These are phyloP conservation scores for Tolmerus cingulatus DNA, from an alignment of 2,888 invertebrate species.

Conservation along the genomic window DNA sequence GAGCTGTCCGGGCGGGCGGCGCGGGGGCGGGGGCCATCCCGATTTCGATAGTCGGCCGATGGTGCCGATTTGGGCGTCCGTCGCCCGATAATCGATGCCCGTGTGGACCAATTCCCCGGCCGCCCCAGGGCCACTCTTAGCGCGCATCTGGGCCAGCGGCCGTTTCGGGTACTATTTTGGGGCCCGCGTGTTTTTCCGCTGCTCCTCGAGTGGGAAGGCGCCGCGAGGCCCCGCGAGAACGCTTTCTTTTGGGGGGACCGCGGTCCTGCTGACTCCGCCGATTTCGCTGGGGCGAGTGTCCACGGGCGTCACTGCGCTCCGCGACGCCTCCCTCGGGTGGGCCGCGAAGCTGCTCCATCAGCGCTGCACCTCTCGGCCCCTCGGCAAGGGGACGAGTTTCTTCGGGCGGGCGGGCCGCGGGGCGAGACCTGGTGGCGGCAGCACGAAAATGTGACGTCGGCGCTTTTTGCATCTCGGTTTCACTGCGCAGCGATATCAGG, in stretches of 20 bases:
- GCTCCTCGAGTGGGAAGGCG: not conserved
- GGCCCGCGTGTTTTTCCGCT: not conserved
- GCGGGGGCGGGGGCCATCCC: not conserved
- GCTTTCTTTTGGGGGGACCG: not conserved
- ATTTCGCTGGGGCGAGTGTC: not conserved
- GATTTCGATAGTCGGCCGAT: not conserved
- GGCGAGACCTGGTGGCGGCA: not conserved
- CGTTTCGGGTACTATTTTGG: not conserved
- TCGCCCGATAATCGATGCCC: not conserved
- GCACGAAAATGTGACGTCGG: not conserved
- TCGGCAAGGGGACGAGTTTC: not conserved
- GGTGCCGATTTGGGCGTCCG: not conserved
- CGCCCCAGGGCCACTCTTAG: not conserved
- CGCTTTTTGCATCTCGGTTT: not conserved
- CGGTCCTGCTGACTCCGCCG: not conserved
- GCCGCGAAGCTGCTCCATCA: not conserved
- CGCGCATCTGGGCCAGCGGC: not conserved
- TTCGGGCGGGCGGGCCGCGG: not conserved
- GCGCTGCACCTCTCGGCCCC: not conserved
- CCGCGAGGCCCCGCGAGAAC: not conserved
- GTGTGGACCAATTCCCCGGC: not conserved
- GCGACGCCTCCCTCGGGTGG: not conserved
- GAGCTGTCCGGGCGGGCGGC: not conserved
- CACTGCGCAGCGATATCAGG: not conserved
- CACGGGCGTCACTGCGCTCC: not conserved